Evolutionary conservation across 2,113 vertebrate species (phyloP).

Genomic region (Lepisosteus oculatus): DNA sequence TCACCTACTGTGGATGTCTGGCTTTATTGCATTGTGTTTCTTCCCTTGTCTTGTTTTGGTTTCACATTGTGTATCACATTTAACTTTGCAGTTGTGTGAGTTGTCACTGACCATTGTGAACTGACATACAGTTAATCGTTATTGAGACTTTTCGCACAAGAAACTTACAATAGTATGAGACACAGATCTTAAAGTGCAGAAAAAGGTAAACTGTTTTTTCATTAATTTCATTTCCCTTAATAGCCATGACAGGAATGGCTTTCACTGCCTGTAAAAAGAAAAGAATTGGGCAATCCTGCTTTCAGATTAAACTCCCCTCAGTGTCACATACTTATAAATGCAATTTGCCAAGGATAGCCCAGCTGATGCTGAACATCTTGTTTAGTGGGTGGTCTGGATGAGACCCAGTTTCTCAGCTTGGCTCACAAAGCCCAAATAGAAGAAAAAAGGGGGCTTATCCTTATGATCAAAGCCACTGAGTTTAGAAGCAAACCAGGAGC

Average conservation of each 20-base stretch:
- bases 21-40: too few species aligned
- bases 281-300: background rate
- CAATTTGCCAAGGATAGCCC: background rate
- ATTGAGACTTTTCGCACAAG: too few species aligned
- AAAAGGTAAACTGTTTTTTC: background rate
- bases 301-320: background rate
- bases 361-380: conserved; percentile 1
- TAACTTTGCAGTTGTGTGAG: too few species aligned
- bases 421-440: background rate
- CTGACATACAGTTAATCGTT: too few species aligned
- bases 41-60: too few species aligned
- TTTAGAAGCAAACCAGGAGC: background rate
- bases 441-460: background rate
- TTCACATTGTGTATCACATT: too few species aligned
- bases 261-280: background rate
- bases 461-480: background rate
- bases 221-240: background rate
- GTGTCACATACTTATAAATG: background rate
- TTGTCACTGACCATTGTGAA: too few species aligned
- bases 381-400: conserved; percentile 3
- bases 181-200: too few species aligned
- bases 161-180: too few species aligned
- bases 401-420: background rate
- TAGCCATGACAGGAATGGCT: background rate
- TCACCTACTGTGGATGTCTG: too few species aligned